phyloP scores from a whole-genome alignment of 2,113 vertebrate genomes.

The Malurus cyaneus region DNA sequence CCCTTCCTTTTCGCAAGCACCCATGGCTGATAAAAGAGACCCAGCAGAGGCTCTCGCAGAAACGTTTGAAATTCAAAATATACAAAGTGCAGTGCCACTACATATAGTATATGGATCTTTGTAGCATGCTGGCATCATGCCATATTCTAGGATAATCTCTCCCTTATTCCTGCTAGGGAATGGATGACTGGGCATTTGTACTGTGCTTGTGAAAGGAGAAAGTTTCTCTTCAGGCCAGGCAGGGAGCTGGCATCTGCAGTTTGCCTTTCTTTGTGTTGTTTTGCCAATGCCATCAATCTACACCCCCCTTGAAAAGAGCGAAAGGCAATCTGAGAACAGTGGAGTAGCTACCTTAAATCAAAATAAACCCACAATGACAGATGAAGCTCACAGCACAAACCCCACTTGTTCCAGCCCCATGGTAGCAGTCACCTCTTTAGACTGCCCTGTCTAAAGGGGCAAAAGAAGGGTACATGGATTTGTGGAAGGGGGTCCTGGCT shows the following conservation, averaged over 20 bases:
- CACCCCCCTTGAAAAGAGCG: neutral
- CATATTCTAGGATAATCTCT: slow-evolving; percentile 4
- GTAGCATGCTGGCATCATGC: neutral
- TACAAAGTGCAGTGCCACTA: neutral
- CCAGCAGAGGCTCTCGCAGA: neutral
- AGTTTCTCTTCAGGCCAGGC: neutral
- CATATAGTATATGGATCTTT: neutral
- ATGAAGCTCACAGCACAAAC: neutral
- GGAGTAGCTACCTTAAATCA: neutral
- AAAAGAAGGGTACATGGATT: neutral
- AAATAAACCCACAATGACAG: neutral
- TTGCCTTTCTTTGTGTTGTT: neutral
- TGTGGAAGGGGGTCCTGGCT: neutral
- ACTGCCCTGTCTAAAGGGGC: neutral
- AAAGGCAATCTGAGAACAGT: neutral
- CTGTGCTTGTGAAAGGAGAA: neutral
- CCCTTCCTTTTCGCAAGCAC: neutral
- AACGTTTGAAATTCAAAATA: neutral
- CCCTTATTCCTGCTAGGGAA: slow-evolving; percentile 3
- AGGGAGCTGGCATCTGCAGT: neutral
- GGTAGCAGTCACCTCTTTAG: neutral
- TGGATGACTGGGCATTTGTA: slow-evolving; percentile 32
- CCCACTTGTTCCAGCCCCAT: neutral
- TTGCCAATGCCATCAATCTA: neutral
- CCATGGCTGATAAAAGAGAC: neutral